These are phyloP conservation scores for Threskiornis aethiopicus DNA, from an alignment of 2,797 vertebrate species.

Conservation along the genomic window DNA sequence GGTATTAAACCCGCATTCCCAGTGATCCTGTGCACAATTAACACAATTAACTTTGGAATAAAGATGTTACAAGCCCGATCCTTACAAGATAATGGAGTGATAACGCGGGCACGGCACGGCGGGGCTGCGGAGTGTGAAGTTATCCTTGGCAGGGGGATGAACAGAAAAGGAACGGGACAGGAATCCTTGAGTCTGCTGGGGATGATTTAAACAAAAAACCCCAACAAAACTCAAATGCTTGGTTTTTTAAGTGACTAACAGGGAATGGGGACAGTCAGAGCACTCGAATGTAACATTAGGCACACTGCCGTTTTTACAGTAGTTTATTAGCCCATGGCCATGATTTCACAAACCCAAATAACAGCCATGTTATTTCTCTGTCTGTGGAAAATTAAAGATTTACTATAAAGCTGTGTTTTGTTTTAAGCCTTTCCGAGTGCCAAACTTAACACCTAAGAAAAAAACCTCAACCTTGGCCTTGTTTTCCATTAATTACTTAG, in stretches of 20 bases:
- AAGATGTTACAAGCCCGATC: neutral
- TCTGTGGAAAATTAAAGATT: neutral
- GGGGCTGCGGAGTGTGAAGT: neutral
- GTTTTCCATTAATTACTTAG: neutral
- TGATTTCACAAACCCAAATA: neutral
- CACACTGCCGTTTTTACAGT: neutral
- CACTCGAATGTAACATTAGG: neutral
- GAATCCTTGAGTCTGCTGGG: neutral
- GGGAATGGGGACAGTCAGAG: neutral
- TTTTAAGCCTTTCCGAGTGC: neutral
- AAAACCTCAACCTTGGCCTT: neutral
- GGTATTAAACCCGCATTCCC: neutral
- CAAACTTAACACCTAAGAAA: neutral
- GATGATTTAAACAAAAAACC: neutral
- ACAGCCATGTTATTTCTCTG: neutral
- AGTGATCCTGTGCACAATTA: neutral
- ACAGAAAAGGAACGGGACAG: neutral
- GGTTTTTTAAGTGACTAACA: neutral
- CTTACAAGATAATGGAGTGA: neutral
- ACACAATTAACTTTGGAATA: neutral
- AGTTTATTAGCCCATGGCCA: neutral
- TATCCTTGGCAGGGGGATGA: neutral
- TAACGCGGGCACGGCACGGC: accelerated
- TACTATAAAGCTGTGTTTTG: neutral
- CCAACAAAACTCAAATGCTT: accelerated